These are phyloP conservation scores for Macrotrachela quadricornifera DNA, from an alignment of 1,140 invertebrate species.

Conservation along the genomic window DNA sequence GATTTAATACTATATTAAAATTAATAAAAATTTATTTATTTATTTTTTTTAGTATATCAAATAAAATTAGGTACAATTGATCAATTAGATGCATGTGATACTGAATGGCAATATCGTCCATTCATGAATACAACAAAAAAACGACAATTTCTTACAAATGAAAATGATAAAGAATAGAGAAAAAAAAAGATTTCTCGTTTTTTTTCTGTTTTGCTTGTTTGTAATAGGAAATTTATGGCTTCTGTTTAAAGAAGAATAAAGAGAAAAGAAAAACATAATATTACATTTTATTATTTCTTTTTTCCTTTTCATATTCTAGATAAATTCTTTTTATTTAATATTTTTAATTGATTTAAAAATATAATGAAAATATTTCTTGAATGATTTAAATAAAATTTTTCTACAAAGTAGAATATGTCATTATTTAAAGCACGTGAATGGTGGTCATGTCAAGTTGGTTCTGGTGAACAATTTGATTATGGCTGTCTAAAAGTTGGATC, in stretches of 20 bases:
- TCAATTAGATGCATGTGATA: conserved; percentile 54
- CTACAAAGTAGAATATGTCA: conserved; percentile 38
- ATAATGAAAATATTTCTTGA: too few species aligned
- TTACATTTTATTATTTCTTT: neutral
- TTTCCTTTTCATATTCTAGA: neutral
- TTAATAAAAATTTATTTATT: neutral
- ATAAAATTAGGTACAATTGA: conserved; percentile 87
- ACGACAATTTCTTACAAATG: conserved; percentile 56
- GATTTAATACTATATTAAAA: too few species aligned
- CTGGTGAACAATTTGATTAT: conserved; percentile 41
- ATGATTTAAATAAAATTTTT: too few species aligned
- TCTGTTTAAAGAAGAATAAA: neutral
- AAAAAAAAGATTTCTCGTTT: neutral
- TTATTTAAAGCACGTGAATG: conserved; percentile 54
- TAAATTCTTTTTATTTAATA: too few species aligned
- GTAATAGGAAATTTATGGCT: neutral
- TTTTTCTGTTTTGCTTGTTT: neutral
- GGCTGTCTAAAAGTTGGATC: conserved; percentile 36
- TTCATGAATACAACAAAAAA: conserved; percentile 90
- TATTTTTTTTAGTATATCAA: conserved; percentile 49
- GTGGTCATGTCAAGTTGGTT: conserved; percentile 42
- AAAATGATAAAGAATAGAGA: neutral
- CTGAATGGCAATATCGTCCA: conserved; percentile 78
- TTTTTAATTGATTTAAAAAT: too few species aligned
- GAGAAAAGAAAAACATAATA: neutral